These are phyloP conservation scores for Trichogramma pretiosum DNA, from an alignment of 1,140 invertebrate species.

Conservation along the genomic window DNA sequence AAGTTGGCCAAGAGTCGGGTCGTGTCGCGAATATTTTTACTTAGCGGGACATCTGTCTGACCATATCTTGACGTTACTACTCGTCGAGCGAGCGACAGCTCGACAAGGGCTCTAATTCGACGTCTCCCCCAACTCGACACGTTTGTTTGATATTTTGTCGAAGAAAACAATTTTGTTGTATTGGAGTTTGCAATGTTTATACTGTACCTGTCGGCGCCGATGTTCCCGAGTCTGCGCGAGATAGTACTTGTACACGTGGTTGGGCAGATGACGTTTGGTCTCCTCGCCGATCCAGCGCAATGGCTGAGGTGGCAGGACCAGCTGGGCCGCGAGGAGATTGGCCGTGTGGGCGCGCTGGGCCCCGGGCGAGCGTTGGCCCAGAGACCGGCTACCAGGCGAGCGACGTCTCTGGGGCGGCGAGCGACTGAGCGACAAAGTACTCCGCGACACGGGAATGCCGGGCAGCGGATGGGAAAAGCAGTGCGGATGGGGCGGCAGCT, in stretches of 20 bases:
- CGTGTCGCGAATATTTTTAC: too few relatives aligned
- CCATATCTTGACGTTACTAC: too few relatives aligned
- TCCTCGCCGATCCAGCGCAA: conserved; percentile 56
- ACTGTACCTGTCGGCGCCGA: not conserved
- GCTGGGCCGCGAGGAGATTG: conserved; percentile 29
- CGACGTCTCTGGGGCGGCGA: conserved; percentile 32
- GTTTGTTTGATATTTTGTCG: too few relatives aligned
- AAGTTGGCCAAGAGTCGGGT: too few relatives aligned
- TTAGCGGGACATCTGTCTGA: too few relatives aligned
- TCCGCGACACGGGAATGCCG: conserved; percentile 21
- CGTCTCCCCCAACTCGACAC: too few relatives aligned
- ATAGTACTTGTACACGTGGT: conserved; percentile 63
- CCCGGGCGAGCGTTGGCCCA: conserved; percentile 25
- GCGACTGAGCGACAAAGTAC: conserved; percentile 24
- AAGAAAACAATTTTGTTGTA: too few relatives aligned
- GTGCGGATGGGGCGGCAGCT: conserved; percentile 27
- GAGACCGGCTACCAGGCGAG: conserved; percentile 33
- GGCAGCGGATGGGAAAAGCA: conserved; percentile 37
- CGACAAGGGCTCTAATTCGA: too few relatives aligned
- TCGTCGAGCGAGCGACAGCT: too few relatives aligned
- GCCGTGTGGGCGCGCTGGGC: conserved; percentile 5
- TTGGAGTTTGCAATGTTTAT: too few relatives aligned
- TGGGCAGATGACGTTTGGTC: conserved; percentile 52
- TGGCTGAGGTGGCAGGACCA: conserved; percentile 31
- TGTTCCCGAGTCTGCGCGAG: conserved; percentile 41